Evolutionary conservation across 2,113 vertebrate species (phyloP).

Genomic region (Pogonocichla stellata): DNA sequence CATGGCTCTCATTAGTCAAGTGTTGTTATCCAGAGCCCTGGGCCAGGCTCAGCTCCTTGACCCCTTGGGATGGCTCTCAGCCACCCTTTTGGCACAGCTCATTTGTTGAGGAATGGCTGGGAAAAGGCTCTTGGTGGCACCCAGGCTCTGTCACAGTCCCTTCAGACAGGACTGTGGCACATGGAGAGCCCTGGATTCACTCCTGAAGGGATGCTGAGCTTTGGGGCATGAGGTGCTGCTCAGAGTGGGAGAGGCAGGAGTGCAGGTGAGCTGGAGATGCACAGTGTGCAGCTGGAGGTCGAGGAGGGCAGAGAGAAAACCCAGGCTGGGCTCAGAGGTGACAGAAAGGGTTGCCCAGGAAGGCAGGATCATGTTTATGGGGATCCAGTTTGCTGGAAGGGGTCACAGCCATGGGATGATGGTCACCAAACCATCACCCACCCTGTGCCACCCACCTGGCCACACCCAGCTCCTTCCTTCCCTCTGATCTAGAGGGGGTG

Average conservation of each 20-base stretch:
- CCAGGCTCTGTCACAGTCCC: neutral
- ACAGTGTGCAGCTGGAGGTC: neutral
- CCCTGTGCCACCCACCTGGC: neutral
- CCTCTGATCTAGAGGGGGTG: accelerated
- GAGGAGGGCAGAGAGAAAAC: neutral
- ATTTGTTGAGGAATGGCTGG: neutral
- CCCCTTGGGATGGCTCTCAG: neutral
- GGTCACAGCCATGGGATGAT: neutral
- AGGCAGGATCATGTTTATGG: neutral
- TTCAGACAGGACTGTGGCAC: neutral
- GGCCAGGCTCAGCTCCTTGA: constrained; percentile 19
- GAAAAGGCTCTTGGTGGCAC: neutral
- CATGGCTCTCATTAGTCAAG: neutral
- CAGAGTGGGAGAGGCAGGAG: neutral
- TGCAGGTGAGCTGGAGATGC: neutral
- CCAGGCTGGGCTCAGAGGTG: neutral
- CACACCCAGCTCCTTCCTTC: neutral
- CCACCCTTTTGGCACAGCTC: neutral
- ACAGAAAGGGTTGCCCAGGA: neutral
- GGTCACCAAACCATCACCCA: neutral
- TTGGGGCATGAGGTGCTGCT: neutral
- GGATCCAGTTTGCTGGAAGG: neutral
- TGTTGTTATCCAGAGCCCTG: neutral
- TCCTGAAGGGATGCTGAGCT: neutral
- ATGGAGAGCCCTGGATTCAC: neutral